Percentiles rank a stretch among this genome's conserved stretches.
phyloP scores from a whole-genome alignment of 1,140 invertebrate genomes.

The Pseudomyrmex flavicornis region DNA sequence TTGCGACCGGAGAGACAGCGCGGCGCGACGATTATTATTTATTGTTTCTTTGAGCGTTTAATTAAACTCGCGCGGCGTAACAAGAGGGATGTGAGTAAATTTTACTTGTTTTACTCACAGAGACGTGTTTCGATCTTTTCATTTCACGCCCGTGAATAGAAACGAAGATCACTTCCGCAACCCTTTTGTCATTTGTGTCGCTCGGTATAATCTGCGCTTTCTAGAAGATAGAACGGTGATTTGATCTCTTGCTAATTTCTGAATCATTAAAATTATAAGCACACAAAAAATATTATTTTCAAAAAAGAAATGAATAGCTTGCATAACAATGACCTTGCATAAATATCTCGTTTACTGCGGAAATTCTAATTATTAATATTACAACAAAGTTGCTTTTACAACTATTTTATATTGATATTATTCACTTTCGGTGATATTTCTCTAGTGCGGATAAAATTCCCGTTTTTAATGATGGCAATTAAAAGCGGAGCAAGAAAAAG shows the following conservation, averaged over 20 bases:
- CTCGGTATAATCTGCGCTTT: background rate
- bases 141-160: background rate
- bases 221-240: background rate
- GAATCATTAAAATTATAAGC: background rate
- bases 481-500: too few relatives aligned
- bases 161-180: slow-evolving; percentile 4
- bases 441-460: too few relatives aligned
- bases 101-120: slow-evolving; percentile 34
- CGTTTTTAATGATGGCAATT: too few relatives aligned
- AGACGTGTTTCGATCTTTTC: slow-evolving; percentile 4
- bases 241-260: background rate
- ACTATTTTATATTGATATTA: too few relatives aligned
- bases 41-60: slow-evolving; percentile 55
- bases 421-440: too few relatives aligned
- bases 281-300: background rate
- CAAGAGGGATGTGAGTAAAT: slow-evolving; percentile 19
- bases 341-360: background rate
- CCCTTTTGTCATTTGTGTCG: slow-evolving; percentile 15
- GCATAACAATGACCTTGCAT: background rate
- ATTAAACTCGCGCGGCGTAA: slow-evolving; percentile 38
- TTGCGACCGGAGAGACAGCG: background rate
- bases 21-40: slow-evolving; percentile 30
- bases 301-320: background rate
- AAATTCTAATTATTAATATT: background rate
- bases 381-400: background rate